Evolutionary conservation across 2,888 invertebrate genomes (phyloP), one percentile per base, ranked within the genome.

Genomic region (Tipula helvola): DNA sequence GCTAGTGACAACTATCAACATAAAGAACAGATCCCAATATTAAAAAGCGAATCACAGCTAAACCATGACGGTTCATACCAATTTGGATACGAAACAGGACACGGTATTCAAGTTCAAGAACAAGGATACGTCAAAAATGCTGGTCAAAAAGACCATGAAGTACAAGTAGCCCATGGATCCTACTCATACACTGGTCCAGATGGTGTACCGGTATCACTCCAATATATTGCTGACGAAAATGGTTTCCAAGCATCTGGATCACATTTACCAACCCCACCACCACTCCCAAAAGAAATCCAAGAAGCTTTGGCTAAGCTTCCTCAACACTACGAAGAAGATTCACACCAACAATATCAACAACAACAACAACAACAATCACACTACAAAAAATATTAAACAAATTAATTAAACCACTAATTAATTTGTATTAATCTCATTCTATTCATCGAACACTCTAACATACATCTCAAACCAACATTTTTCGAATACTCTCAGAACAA

Each of bases 261-360:
- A 86, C 96, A 96, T 90, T 92, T 96, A 84, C 96, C 96, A 13
- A 96, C 96, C 8, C 95, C 96, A 4, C 96, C 96, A n/a, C 96
- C 96, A 28, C 95, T 96, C 88, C 96, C 96, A 8, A 92, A 93
- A 86, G 96, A 95, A 88, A 96, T 96, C 88, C 94, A 94, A 89
- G 91, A 91, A 87, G 90, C 90, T 0, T 88, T 91, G 85, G 91
- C 90, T 87, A 90, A 89, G 87, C 89, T 90, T 86, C 87, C 87
- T 18, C 87, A 87, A 36, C 86, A 87, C 41, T 87, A 87, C 83
- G 86, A 86, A 36, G 52, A 36, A 13, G 86, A 87, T 18, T 39
- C 41, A 36, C 85, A 39, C 1, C 39, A 87, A 57, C 86, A 86
- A 52, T 85, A 85, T 12, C 41, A 85, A 85, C 36, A 16, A 5